Evolutionary conservation across 2,113 vertebrate species (phyloP), one percentile per base, ranked within the genome.

Genomic region (Triplophysa dalaica): DNA sequence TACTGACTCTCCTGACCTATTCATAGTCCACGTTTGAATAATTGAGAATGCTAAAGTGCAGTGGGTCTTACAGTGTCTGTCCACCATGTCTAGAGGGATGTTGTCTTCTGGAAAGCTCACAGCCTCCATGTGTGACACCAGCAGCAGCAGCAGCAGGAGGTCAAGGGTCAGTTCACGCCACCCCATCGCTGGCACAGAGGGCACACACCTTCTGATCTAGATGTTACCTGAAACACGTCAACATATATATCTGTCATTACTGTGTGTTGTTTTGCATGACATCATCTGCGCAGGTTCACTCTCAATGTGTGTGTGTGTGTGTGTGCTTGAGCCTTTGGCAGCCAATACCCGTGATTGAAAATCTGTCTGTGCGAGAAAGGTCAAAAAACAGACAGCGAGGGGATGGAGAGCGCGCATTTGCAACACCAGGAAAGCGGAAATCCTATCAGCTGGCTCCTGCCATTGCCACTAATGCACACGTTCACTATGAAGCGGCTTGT

Each of bases 41-140:
- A 45, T 11, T 45, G 8, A 11, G 11, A 45, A 45, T 45, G 43
- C 11, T 45, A 0, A 45, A 45, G 52, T 17, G 33, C 12, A 45
- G 33, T 79, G 72, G 82, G 2, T 63, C 98, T 98, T 87, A 99
- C 98, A 97, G 89, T 98, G 96, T 81, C 94, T 94, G 82, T 98
- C 96, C 16, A 98, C 94, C 7, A 93, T 81, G 10, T 96, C 95
- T 0, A 98, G 93, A 64, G 98, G 94, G 8, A 93, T 87, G 26
- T 90, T 91, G 14, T 99, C 98, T 85, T 99, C 98, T 0, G 98
- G 98, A 90, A 99, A 99, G 90, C 96, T 98, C 92, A 95, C 90
- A 1, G 97, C 95, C 5, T 84, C 84, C 83, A 94, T 82, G 82
- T 87, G 90, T 65, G 92, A 90, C 74, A 91, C 81, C 83, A 91